Base-by-base conservation (phyloP, 2,888 invertebrate species). In the Pomacea canaliculata region DNA sequence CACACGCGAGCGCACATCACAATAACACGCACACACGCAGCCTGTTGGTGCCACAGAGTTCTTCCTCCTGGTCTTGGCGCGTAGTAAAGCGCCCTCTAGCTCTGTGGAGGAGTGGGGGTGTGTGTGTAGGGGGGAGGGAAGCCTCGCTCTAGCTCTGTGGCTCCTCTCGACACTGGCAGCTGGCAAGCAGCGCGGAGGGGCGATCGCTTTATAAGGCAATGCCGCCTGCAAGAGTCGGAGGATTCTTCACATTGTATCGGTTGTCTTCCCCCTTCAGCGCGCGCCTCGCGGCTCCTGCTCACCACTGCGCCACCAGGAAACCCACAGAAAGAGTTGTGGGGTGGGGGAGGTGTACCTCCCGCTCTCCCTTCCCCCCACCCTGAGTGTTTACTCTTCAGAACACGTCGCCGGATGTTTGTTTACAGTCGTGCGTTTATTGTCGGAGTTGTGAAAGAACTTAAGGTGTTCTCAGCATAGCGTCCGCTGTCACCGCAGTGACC, bases 201-300 rank as follows among this genome's bases (percentile, higher is more conserved):
- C 68, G 27, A 68, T 68, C 68, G 68, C 68, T 68, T 68, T 68
- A 68, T 68, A 68, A 46, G 68, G 68, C 68, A 68, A 68, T 68
- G 68, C 37, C 68, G 10, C 13, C 68, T 68, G 68, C 37, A 19
- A 46, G 68, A 27, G 68, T 37, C 9, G 48, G 23, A n/a, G 63
- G 37, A 27, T 68, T 27, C 37, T 46, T 46, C 68, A 46, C 37
- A 27, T 68, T 27, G 68, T 68, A 68, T 68, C 68, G 37, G 68
- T 37, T 68, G 19, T 68, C 68, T 27, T 10, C 13, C 68, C 48
- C 68, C 23, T 12, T 27, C 37, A 12, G 68, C 27, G 13, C 8
- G 68, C 27, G 37, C 68, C 48, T 23, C 2, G 48, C 19, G 48
- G 19, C 27, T 5, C 27, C 27, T 37, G 8, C 37, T 27, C 68